These are phyloP conservation scores for Podabrus alpinus DNA, from an alignment of 2,888 invertebrate species.

Conservation along the genomic window DNA sequence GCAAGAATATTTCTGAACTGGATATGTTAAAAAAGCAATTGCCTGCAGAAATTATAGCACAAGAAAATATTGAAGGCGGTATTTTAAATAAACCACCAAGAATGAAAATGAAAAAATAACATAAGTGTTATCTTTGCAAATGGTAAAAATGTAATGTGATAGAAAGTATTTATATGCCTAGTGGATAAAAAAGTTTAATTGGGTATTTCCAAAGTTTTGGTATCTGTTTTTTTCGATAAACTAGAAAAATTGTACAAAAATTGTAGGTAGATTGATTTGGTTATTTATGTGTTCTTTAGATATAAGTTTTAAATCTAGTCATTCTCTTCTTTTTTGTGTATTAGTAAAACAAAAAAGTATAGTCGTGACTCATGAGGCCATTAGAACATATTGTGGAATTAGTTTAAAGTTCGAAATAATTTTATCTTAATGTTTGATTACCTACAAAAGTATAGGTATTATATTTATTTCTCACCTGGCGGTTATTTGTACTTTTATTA, in stretches of 20 bases:
- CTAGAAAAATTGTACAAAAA: neutral
- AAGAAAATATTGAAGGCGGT: constrained; percentile 40
- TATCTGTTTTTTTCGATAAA: neutral
- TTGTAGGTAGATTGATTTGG: neutral
- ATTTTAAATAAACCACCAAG: constrained; percentile 52
- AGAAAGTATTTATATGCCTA: constrained; percentile 10
- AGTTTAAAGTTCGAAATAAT: too few relatives aligned
- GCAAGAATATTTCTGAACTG: constrained; percentile 31
- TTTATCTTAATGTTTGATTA: too few relatives aligned
- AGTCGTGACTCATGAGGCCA: too few relatives aligned
- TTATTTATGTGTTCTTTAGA: neutral
- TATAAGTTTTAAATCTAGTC: neutral
- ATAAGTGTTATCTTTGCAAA: constrained; percentile 42
- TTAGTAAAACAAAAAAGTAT: too few relatives aligned
- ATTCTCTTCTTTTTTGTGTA: too few relatives aligned
- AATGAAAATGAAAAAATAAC: constrained; percentile 58
- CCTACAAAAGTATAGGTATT: too few relatives aligned
- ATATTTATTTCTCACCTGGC: too few relatives aligned
- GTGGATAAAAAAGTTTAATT: neutral
- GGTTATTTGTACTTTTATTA: too few relatives aligned
- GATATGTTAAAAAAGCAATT: constrained; percentile 29
- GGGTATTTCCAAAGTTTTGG: neutral
- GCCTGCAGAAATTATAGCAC: constrained; percentile 16
- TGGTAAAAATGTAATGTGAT: constrained; percentile 38
- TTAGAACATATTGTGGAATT: too few relatives aligned